Base-by-base conservation (phyloP, 2,888 invertebrate genomes). In the Pheosia tremula region DNA sequence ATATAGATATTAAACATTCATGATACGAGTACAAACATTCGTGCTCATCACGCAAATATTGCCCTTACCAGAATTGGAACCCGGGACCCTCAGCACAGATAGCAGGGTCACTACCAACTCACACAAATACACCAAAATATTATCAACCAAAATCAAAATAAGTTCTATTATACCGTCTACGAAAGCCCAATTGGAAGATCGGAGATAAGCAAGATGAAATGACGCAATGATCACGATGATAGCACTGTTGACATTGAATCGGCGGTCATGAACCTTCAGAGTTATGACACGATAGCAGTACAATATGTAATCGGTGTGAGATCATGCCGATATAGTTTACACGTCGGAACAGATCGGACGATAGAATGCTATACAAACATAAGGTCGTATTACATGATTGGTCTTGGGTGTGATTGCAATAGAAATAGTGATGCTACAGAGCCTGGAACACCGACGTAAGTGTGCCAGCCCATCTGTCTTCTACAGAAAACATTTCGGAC, bases 281-380 rank as follows among this genome's bases (percentile, higher is more conserved):
- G 52, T 3, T 24, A 50, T 53, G 36, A 55, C 55, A 11, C 39
- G 8, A 41, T 41, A 41, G 68, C 74, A 67, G 74, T 75, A 77
- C 73, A 67, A 77, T 74, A 74, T 73, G 67, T 64, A 72, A 79
- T 78, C 80, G 64, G 67, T 68, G 76, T 61, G 76, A 81, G 85
- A 86, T 83, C 82, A 76, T 75, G 78, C 78, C 77, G 79, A 84
- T 84, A 85, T 84, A 72, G 81, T 87, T 86, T 85, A 84, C 84
- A 82, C 83, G 78, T 80, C 75, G 69, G 68, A 79, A 74, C 65
- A 74, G 82, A 85, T 82, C 56, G 73, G 68, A 54, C 57, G 54
- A 61, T 63, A 81, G 85, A 82, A 83, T 76, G 63, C 66, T 59
- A 68, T 71, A 76, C 72, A 76, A 71, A 76, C 74, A 77, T 69